Evolutionary conservation across 2,113 vertebrate species (phyloP), one percentile per base, ranked within the genome.

Genomic region (Ramphastos sulfuratus): DNA sequence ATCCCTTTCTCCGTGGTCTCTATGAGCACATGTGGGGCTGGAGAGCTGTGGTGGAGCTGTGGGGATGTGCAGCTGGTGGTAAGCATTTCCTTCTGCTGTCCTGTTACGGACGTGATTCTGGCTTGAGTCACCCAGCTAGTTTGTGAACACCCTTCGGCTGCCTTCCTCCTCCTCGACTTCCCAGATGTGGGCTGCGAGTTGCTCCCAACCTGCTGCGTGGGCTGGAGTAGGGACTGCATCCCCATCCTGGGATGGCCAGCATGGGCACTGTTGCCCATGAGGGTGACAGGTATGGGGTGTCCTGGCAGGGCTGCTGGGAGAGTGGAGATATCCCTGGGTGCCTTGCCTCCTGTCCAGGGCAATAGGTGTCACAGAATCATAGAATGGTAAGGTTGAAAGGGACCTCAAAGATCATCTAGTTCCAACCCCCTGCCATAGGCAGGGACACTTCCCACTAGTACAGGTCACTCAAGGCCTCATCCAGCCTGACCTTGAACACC

Each of bases 261-360:
- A 6, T 2, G 1, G 70, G 28, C 72, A 59, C 54, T 48, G 8
- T 20, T 1, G 1, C 33, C 52, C 77, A 23, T 0, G 1, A 23
- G 56, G 37, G 39, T 28, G 42, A 23, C 54, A 50, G 50, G 58
- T 14, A 7, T 10, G 8, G 46, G 17, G 4, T 50, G 46, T 66
- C 65, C 71, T 82, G 52, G 58, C 50, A 60, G n/a, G 59, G 64
- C 21, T 89, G 8, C n/a, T 0, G 2, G 15, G 17, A 64, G 25
- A 31, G 54, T 52, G 1, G 2, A 33, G 60, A 2, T 46, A 16
- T 66, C 67, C 13, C 63, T 10, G 58, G 9, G 9, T 55, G 17
- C 42, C 20, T 59, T 54, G 69, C 24, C 18, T 67, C 25, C 15
- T 42, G 15, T 6, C 33, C 70, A 33, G 60, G 44, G 27, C 35